A percentile compares a stretch with the other conserved stretches of the same genome.
Evolutionary conservation across 2,888 invertebrate genomes (phyloP).

Genomic region (Drosophila anomalata): DNA sequence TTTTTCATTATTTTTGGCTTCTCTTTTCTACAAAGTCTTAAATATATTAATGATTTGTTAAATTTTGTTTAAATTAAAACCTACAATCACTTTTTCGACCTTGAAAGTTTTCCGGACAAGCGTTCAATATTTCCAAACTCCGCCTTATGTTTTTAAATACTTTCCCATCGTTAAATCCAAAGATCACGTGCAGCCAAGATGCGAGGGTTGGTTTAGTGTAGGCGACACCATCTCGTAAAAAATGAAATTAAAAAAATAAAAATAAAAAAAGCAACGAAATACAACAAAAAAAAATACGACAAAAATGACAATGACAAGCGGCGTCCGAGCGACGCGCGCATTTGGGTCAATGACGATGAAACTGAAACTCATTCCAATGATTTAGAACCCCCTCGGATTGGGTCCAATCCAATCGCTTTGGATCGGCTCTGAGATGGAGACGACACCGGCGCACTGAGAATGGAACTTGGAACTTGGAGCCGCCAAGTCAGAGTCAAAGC

Average conservation of each 20-base stretch:
- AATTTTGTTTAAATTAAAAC: background rate
- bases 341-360: conserved; percentile 79
- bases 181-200: conserved; percentile 1
- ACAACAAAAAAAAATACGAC: conserved; percentile 12
- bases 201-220: conserved; percentile 23
- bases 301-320: conserved; percentile 67
- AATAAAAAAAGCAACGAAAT: conserved; percentile 18
- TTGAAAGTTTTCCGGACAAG: background rate
- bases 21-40: background rate
- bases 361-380: conserved; percentile 70
- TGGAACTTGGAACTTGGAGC: conserved; percentile 26
- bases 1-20: background rate
- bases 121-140: background rate
- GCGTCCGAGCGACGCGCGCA: conserved; percentile 73
- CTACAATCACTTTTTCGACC: background rate
- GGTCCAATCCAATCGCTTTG: conserved; percentile 16
- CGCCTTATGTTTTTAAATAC: background rate
- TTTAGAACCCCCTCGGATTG: conserved; percentile 63
- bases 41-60: background rate
- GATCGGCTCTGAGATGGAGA: conserved; percentile 20
- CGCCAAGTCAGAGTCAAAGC: conserved; percentile 10
- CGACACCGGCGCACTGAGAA: conserved; percentile 36
- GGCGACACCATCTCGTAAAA: conserved; percentile 23
- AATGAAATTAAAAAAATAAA: conserved; percentile 9
- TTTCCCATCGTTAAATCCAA: conserved; percentile 8